Base-by-base conservation (phyloP, 2,888 invertebrate species). In the Ecliptopera silaceata region DNA sequence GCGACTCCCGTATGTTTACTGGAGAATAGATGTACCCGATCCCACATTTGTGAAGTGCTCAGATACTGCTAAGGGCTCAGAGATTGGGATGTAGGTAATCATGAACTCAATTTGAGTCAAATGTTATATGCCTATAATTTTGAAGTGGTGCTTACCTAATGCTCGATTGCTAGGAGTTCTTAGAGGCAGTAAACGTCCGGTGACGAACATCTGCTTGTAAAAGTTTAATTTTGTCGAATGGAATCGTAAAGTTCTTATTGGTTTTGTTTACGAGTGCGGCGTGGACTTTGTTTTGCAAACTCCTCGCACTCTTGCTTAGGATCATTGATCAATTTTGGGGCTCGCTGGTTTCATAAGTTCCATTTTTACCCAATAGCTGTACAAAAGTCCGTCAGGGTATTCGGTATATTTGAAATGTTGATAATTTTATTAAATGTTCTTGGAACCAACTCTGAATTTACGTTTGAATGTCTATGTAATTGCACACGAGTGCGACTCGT, bases 141-240 rank as follows among this genome's bases (percentile, higher is more conserved):
- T 64, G 56, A 66, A 71, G 69, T 61, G 58, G 52, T 61, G 60
- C 50, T 56, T 65, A 56, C 52, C 69, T 68, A 67, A 67, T 68
- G 60, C 61, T 59, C 64, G 53, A 54, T 56, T 56, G 52, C 59
- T 58, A 58, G 59, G 69, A 64, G 62, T 74, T 71, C 62, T 64
- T 57, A 55, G 61, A 63, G 59, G 73, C 71, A 71, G 70, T 81
- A 75, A 80, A 79, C 65, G 68, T 55, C 50, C 69, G 69, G 74
- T 75, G 81, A 81, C 74, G 68, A 79, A 77, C 85, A 82, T 81
- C 82, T 81, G 82, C 84, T 80, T 83, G 80, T 84, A 83, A 87
- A 86, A 87, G 81, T 86, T 86, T 88, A 88, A 89, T 88, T 86
- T 81, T 77, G 82, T 79, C 80, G 81, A 86, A 85, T 83, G 78